Percentiles rank a stretch among this genome's conserved stretches.
phyloP scores from a whole-genome alignment of 2,797 vertebrate species.

The Rhincodon typus region DNA sequence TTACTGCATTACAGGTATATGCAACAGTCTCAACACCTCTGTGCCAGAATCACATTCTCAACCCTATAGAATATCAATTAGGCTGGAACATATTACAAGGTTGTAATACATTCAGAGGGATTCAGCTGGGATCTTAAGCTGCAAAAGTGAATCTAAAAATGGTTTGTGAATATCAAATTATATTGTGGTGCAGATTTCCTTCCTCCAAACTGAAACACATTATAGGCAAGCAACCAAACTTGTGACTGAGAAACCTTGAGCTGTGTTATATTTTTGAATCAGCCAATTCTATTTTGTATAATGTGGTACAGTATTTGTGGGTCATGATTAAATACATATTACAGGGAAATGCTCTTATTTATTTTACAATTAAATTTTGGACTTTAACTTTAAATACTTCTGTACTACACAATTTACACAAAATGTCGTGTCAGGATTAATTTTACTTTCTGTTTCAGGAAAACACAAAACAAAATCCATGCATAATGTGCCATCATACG shows the following conservation, averaged over 20 bases:
- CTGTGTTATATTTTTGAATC: neutral
- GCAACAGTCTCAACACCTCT: neutral
- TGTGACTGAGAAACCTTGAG: neutral
- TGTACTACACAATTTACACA: neutral
- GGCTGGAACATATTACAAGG: conserved; percentile 31
- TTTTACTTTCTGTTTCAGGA: neutral
- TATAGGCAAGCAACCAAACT: neutral
- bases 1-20: conserved; percentile 9
- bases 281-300: neutral
- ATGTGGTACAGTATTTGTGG: neutral
- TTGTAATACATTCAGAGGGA: conserved; percentile 31
- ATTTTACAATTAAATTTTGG: neutral
- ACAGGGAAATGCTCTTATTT: neutral
- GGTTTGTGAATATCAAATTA: conserved; percentile 29
- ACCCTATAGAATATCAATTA: conserved; percentile 31
- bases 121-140: conserved; percentile 4
- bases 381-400: neutral
- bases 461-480: too few species aligned
- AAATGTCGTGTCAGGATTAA: neutral
- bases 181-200: neutral
- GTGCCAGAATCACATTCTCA: neutral
- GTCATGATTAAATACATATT: neutral
- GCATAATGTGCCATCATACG: neutral
- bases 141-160: conserved; percentile 25
- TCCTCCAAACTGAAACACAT: neutral